Percentiles rank a stretch among this genome's conserved stretches.
phyloP scores from a whole-genome alignment of 2,888 invertebrate species.

The Chrysina gloriosa region DNA sequence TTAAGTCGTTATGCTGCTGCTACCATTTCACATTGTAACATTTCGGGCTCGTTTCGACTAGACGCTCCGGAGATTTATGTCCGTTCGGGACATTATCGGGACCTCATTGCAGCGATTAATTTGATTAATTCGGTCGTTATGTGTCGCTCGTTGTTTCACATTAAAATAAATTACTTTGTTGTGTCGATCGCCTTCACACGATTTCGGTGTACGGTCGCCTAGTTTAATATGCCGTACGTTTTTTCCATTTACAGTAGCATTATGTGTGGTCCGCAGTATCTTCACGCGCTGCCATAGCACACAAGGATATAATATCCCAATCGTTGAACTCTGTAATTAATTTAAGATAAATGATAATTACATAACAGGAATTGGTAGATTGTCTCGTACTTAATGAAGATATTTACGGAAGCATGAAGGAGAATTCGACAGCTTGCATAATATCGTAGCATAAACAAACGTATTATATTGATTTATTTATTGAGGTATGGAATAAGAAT shows the following conservation, averaged over 20 bases:
- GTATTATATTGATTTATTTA: too few relatives aligned
- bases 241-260: background rate
- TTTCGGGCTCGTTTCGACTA: background rate
- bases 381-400: background rate
- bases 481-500: too few relatives aligned
- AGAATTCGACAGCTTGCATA: too few relatives aligned
- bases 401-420: slow-evolving; percentile 8
- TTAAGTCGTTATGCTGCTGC: slow-evolving; percentile 19
- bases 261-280: slow-evolving; percentile 23
- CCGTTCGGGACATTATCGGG: slow-evolving; percentile 5
- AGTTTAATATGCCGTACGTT: slow-evolving; percentile 2
- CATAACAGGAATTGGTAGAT: too few relatives aligned
- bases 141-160: slow-evolving; percentile 10
- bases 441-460: too few relatives aligned
- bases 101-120: slow-evolving; percentile 14
- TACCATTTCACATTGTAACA: background rate
- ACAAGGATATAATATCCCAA: slow-evolving; percentile 11
- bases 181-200: slow-evolving; percentile 14
- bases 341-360: too few relatives aligned
- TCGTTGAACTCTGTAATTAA: slow-evolving; percentile 36
- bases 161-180: slow-evolving; percentile 36
- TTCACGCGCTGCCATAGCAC: background rate
- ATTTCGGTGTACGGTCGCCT: background rate
- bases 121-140: slow-evolving; percentile 29
- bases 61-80: slow-evolving; percentile 8